Evolutionary conservation across 1,140 invertebrate species (phyloP), one percentile per base, ranked within the genome.

Genomic region (roundworm (Caenorhabditis elegans)): DNA sequence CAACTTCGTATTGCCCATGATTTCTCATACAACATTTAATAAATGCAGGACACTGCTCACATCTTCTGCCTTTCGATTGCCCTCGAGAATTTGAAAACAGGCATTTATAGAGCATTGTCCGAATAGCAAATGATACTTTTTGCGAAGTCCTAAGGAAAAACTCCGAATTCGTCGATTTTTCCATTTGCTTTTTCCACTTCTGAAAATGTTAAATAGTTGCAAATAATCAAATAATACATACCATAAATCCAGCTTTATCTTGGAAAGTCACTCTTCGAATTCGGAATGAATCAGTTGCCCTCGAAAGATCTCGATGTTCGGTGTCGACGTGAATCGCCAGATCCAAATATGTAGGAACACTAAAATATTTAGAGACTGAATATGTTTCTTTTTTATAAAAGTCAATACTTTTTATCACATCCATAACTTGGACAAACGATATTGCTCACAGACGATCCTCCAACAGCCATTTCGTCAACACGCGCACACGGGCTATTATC

Each of bases 41-140:
- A 17, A 70, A 70, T 39, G 60, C 60, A 17, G 60, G 60, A 39
- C 60, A 70, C n/a, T 70, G 60, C n/a, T 70, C 60, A 70, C 34
- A 70, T 22, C 17, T 34, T 17, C 13, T n/a, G 39, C 6, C 5
- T 39, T 70, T 70, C 3, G 26, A 22, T 10, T 39, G n/a, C 3
- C 60, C 60, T 4, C 34, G 60, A 60, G 53, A 70, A 31, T 70
- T 70, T 17, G 60, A 70, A 10, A 24, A 39, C 6, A 39, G 31
- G 28, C 60, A 70, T 39, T 70, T 70, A 34, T 70, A 70, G 8
- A 70, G 34, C 13, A 22, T 8, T 36, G 60, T 70, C 39, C 60
- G 60, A 19, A 70, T 17, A 2, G 60, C 60, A 26, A 70, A 70
- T 17, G 1, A 39, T 6, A 70, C 60, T 70, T 70, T 70, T 39